Evolutionary conservation across 1,140 invertebrate genomes (phyloP).

Genomic region (Drosophila neocordata): DNA sequence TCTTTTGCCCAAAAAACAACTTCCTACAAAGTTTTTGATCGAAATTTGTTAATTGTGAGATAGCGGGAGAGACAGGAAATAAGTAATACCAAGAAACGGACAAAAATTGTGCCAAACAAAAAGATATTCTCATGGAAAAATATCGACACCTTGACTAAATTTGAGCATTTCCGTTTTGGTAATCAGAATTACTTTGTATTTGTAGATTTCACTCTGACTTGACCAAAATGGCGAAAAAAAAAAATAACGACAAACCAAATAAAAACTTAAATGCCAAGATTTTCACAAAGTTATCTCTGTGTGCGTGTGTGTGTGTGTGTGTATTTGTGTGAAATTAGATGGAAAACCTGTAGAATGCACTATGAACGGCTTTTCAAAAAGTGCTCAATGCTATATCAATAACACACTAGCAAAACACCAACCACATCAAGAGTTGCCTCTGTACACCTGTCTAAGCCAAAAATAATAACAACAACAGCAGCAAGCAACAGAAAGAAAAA

Average conservation of each 20-base stretch:
- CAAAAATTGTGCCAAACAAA: background rate
- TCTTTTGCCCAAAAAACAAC: too few relatives aligned
- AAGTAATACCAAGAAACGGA: background rate
- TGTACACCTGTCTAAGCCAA: slow-evolving; percentile 69
- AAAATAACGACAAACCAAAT: slow-evolving; percentile 13
- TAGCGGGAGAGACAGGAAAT: background rate
- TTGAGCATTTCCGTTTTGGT: slow-evolving; percentile 74
- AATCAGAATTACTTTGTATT: slow-evolving; percentile 43
- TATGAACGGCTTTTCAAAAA: slow-evolving; percentile 71
- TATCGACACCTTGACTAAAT: slow-evolving; percentile 66
- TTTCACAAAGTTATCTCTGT: slow-evolving; percentile 47
- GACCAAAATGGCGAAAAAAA: slow-evolving; percentile 16
- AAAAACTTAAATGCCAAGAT: slow-evolving; percentile 67
- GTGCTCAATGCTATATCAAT: slow-evolving; percentile 79
- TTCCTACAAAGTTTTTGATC: too few relatives aligned
- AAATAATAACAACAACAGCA: slow-evolving; percentile 40
- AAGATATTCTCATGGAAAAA: slow-evolving; percentile 12
- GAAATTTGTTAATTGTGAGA: background rate
- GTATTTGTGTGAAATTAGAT: slow-evolving; percentile 40
- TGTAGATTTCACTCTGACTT: slow-evolving; percentile 47
- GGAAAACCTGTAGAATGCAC: slow-evolving; percentile 78
- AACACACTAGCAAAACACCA: slow-evolving; percentile 43
- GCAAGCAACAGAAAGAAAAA: slow-evolving; percentile 1
- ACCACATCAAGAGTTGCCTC: slow-evolving; percentile 38
- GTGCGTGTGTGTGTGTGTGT: slow-evolving; percentile 35